Base-by-base conservation (phyloP, 1,140 invertebrate species). In the Brachionus angularis region DNA sequence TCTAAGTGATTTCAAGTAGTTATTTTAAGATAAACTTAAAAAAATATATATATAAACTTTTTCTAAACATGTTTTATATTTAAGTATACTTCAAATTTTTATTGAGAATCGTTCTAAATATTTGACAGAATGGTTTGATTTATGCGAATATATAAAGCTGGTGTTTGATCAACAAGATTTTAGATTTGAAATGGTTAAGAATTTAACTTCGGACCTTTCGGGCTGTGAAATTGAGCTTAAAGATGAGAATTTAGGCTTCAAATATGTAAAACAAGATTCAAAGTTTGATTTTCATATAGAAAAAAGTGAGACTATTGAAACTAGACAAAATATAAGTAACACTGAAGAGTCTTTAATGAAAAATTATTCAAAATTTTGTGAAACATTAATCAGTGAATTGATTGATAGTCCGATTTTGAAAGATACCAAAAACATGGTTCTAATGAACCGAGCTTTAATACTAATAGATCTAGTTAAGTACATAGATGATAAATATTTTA, bases 41-140 rank as follows among this genome's bases (percentile, higher is more conserved):
- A n/a, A n/a, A n/a, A n/a, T n/a, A n/a, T n/a, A n/a, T n/a, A n/a
- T n/a, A n/a, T n/a, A n/a, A n/a, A n/a, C n/a, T n/a, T n/a, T n/a
- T n/a, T n/a, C n/a, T n/a, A n/a, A n/a, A n/a, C n/a, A n/a, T n/a
- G n/a, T n/a, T n/a, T n/a, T n/a, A n/a, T n/a, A n/a, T n/a, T n/a
- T n/a, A n/a, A n/a, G n/a, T n/a, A 18, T 58, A 1, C n/a, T 58
- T 21, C 53, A 58, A 33, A 39, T 58, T 1, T 58, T 42, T 34
- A 34, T 39, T 5, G 21, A 31, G 12, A 21, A 58, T 39, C 33
- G 53, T 10, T n/a, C 47, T 12, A 7, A n/a, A 14, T 47, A 33
- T n/a, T 8, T 25, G 1, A 50, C 29, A 21, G 42, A 67, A 67
- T 67, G 62, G 62, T 29, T 67, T 36, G 62, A 67, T 33, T 67